Percentiles rank a stretch among this genome's conserved stretches.
phyloP scores from a whole-genome alignment of 2,113 vertebrate species.

The Hipposideros armiger region DNA sequence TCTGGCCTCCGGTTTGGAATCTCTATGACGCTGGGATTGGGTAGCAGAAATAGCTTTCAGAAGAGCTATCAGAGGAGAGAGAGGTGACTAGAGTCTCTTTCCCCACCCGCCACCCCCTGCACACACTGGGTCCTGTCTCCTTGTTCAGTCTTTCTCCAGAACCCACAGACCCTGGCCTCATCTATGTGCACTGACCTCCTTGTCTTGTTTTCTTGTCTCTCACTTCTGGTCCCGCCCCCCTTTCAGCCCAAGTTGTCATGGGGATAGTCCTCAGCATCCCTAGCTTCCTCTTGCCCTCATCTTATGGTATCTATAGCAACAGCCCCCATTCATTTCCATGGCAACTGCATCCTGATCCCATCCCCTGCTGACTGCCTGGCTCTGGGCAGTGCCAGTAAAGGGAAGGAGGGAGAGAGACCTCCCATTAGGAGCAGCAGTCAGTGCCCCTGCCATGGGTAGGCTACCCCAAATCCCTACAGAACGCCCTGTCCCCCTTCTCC shows the following conservation, averaged over 20 bases:
- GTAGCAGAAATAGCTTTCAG: conserved; percentile 53
- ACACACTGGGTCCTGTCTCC: not conserved
- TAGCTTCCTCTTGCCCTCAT: conserved; percentile 81
- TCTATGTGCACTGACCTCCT: conserved; percentile 38
- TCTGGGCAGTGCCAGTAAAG: conserved; percentile 72
- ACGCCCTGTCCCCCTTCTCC: not conserved
- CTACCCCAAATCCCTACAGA: not conserved
- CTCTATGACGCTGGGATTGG: not conserved
- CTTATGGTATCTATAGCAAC: conserved; percentile 84
- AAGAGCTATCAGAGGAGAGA: conserved; percentile 34
- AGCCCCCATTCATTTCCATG: conserved; percentile 84
- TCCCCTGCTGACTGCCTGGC: conserved; percentile 76
- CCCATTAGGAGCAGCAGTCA: conserved; percentile 41
- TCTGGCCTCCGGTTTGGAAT: conserved; percentile 42
- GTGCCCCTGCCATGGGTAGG: not conserved
- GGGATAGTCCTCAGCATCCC: conserved; percentile 77
- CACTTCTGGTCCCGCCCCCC: conserved; percentile 35
- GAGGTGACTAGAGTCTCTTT: not conserved
- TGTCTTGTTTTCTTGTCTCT: conserved; percentile 62
- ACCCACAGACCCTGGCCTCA: not conserved
- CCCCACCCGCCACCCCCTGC: not conserved
- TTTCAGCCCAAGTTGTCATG: conserved; percentile 75
- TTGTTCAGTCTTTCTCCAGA: not conserved
- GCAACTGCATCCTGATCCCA: conserved; percentile 84
- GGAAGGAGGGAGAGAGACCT: conserved; percentile 61